These are phyloP conservation scores for Calyptomena viridis DNA, from an alignment of 2,113 vertebrate species.

Conservation along the genomic window DNA sequence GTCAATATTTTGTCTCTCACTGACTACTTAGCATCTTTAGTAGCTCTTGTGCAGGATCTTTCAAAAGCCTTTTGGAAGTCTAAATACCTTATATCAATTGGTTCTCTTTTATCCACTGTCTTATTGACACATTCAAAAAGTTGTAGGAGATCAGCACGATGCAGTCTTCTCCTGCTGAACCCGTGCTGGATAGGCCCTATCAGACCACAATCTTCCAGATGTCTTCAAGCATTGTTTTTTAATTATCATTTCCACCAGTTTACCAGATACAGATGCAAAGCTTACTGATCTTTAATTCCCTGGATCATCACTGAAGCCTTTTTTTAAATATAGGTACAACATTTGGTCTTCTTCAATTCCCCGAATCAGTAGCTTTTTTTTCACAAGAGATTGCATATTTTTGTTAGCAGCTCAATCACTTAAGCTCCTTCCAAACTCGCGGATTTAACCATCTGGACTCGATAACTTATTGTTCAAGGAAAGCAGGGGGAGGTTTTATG, in stretches of 20 bases:
- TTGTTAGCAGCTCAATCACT: conserved; percentile 65
- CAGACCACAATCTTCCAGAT: conserved; percentile 41
- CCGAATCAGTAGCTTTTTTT: not conserved
- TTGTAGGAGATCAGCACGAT: not conserved
- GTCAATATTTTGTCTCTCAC: conserved; percentile 54
- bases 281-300: conserved; percentile 58
- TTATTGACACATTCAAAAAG: conserved; percentile 33
- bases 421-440: conserved; percentile 64
- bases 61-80: conserved; percentile 47
- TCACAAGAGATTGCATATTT: conserved; percentile 51
- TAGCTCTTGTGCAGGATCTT: conserved; percentile 14
- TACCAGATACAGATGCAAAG: conserved; percentile 45
- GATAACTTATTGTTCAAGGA: conserved; percentile 45
- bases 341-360: conserved; percentile 50
- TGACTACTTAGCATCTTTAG: conserved; percentile 33
- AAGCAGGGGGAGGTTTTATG: not conserved
- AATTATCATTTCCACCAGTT: conserved; percentile 42
- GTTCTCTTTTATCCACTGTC: conserved; percentile 9
- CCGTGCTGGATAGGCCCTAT: not conserved
- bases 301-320: conserved; percentile 22
- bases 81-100: conserved; percentile 10
- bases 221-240: conserved; percentile 39
- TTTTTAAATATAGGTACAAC: conserved; percentile 63
- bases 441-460: conserved; percentile 60
- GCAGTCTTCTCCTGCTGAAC: not conserved